phyloP scores from a whole-genome alignment of 2,888 invertebrate genomes.

The Anagyrus pseudococci region DNA sequence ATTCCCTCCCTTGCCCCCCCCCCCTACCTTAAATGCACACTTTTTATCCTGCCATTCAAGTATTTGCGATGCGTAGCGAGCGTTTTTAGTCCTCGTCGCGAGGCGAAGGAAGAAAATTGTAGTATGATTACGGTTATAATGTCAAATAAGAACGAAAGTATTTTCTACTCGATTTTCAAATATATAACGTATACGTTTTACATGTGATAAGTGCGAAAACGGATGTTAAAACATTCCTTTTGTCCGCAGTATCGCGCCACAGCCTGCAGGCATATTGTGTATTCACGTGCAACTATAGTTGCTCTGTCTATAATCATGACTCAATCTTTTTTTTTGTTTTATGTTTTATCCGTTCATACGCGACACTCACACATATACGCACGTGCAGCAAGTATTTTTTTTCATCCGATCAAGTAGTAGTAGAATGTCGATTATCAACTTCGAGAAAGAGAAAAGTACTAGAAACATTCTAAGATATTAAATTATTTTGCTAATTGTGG shows the following conservation, averaged over 20 bases:
- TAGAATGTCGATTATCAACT: slow-evolving; percentile 13
- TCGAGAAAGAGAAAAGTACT: slow-evolving; percentile 1
- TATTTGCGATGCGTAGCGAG: slow-evolving; percentile 33
- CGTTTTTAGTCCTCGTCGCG: slow-evolving; percentile 28
- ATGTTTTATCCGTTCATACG: slow-evolving; percentile 6
- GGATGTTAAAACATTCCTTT: slow-evolving; percentile 39
- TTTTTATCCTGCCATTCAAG: slow-evolving; percentile 37
- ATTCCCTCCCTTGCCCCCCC: slow-evolving; percentile 8
- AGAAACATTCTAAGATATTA: slow-evolving; percentile 20
- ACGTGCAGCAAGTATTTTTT: slow-evolving; percentile 23
- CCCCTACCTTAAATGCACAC: slow-evolving; percentile 29
- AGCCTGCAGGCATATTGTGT: slow-evolving; percentile 20
- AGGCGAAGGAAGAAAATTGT: slow-evolving; percentile 1
- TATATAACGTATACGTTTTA: slow-evolving; percentile 27
- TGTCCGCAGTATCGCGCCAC: slow-evolving; percentile 33
- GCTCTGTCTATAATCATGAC: slow-evolving; percentile 26
- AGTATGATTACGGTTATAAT: slow-evolving; percentile 25
- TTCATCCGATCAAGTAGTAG: slow-evolving; percentile 16
- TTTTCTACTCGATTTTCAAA: slow-evolving; percentile 36
- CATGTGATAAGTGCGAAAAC: slow-evolving; percentile 39
- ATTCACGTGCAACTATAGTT: slow-evolving; percentile 25
- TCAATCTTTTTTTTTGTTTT: slow-evolving; percentile 19
- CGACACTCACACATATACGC: slow-evolving; percentile 12
- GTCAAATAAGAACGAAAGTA: slow-evolving; percentile 37
- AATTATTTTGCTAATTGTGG: slow-evolving; percentile 36